Conservation (phyloP, 2,888 invertebrate species). For the Salticus scenicus region DNA sequence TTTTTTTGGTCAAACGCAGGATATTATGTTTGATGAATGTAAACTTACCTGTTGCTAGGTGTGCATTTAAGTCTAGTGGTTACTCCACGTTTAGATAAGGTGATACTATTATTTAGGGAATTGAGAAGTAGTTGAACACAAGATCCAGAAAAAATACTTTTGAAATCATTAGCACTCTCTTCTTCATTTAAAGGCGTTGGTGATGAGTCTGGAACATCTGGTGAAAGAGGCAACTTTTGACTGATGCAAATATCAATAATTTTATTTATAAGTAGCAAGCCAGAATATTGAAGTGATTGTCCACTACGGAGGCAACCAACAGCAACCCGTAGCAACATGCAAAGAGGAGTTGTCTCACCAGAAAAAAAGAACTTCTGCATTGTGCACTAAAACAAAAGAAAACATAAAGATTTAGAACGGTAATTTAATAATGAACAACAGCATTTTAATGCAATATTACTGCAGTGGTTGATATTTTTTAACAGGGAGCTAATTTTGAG, state of each 20-base stretch:
- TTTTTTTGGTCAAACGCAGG: too few species aligned
- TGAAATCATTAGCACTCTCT: conserved; percentile 12
- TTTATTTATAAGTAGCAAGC: conserved; percentile 80
- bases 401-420: too few species aligned
- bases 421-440: too few species aligned
- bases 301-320: conserved; percentile 79
- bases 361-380: conserved; percentile 74
- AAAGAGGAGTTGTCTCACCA: conserved; percentile 76
- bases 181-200: neutral
- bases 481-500: too few species aligned
- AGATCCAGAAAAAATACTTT: conserved; percentile 26
- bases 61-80: conserved; percentile 80
- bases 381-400: conserved; percentile 75
- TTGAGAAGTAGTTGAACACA: conserved; percentile 77
- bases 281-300: conserved; percentile 80
- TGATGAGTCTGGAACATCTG: neutral
- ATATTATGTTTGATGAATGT: too few species aligned
- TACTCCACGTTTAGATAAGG: conserved; percentile 80
- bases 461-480: too few species aligned
- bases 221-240: conserved; percentile 73
- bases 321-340: conserved; percentile 79
- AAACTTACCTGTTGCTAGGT: conserved; percentile 80
- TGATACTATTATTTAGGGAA: conserved; percentile 80
- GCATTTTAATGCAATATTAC: too few species aligned
- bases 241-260: conserved; percentile 79